phyloP scores from a whole-genome alignment of 1,140 invertebrate species.

The Ephestia elutella region DNA sequence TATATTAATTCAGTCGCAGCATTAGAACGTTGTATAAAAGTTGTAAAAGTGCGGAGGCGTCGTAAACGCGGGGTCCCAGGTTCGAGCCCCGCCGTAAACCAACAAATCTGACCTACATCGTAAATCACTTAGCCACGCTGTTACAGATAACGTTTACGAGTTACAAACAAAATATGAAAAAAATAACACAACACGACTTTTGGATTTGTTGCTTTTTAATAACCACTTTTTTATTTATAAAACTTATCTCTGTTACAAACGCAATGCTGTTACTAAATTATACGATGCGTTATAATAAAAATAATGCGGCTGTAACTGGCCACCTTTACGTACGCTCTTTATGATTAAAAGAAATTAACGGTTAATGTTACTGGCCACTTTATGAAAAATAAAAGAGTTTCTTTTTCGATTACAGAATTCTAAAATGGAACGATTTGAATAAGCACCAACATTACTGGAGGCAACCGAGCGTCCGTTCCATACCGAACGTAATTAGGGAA shows the following conservation, averaged over 20 bases:
- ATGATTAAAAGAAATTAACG: conserved; percentile 4
- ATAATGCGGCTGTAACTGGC: conserved; percentile 1
- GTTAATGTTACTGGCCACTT: conserved; percentile 4
- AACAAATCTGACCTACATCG: conserved; percentile 71
- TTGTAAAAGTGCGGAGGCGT: conserved; percentile 51
- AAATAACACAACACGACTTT: conserved; percentile 33
- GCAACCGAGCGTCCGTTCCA: conserved; percentile 16
- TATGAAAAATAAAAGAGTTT: conserved; percentile 2
- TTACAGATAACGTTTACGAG: conserved; percentile 67
- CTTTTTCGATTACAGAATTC: conserved; percentile 19
- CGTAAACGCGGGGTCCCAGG: conserved; percentile 58
- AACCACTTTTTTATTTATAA: conserved; percentile 10
- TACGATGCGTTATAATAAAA: conserved; percentile 4
- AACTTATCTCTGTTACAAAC: conserved; percentile 3
- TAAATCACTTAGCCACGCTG: conserved; percentile 72
- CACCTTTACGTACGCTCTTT: not conserved
- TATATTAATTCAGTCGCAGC: conserved; percentile 23
- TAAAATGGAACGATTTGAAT: conserved; percentile 40
- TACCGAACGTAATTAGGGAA: conserved; percentile 61
- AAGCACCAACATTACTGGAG: conserved; percentile 29
- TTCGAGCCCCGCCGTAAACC: conserved; percentile 63
- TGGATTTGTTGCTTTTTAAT: conserved; percentile 21
- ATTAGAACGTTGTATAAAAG: conserved; percentile 46
- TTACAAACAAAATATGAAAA: conserved; percentile 65
- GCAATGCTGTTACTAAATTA: conserved; percentile 5